Evolutionary conservation across 2,113 vertebrate species (phyloP).

Genomic region (Rhabdornis inornatus): DNA sequence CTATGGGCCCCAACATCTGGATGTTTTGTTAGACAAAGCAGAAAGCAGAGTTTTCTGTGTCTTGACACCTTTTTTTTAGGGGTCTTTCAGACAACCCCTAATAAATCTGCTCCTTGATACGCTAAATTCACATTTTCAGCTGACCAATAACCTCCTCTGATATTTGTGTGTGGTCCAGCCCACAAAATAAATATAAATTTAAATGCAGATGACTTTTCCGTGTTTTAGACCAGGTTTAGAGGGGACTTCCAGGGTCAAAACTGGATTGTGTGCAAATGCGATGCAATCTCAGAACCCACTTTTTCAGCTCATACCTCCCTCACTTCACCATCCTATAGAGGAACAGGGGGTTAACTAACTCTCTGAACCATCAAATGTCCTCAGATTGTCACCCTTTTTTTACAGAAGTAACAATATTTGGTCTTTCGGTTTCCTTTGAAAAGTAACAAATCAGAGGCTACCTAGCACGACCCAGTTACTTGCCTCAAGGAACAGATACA

Average conservation of each 20-base stretch:
- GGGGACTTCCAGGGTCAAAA: neutral
- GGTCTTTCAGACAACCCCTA: neutral
- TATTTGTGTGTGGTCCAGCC: neutral
- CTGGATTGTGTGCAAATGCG: accelerated
- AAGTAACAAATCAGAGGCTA: neutral
- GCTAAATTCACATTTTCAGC: neutral
- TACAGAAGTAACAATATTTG: neutral
- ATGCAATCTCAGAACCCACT: neutral
- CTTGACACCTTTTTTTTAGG: neutral
- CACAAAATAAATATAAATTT: neutral
- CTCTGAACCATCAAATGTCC: neutral
- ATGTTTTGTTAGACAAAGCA: neutral
- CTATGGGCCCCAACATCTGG: neutral
- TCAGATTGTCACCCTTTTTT: neutral
- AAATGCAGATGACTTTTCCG: neutral
- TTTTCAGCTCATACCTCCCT: neutral
- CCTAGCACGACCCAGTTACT: neutral
- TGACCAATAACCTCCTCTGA: neutral
- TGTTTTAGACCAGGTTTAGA: neutral
- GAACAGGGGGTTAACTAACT: neutral
- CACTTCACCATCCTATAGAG: neutral
- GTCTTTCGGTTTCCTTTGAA: neutral
- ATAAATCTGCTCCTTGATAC: neutral
- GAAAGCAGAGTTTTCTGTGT: neutral
- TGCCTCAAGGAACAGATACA: neutral